A percentile compares a stretch with the other conserved stretches of the same genome.
Conservation (phyloP, 2,797 vertebrate species). For the Malacoraja senta region DNA sequence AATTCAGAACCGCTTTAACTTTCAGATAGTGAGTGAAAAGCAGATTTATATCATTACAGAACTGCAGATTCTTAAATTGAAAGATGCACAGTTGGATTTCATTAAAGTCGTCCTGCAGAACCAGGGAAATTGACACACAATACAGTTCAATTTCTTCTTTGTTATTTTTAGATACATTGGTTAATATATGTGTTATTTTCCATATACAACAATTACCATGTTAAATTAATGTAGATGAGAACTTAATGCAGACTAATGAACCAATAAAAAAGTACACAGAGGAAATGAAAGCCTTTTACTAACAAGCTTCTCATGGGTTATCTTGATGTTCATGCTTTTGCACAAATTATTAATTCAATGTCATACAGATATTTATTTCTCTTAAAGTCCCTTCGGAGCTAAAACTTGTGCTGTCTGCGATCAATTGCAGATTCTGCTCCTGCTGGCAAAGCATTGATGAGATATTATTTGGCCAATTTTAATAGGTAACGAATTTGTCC, state of each 20-base stretch:
- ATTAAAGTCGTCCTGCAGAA: background rate
- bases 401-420: background rate
- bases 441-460: background rate
- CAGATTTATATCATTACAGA: background rate
- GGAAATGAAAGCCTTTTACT: background rate
- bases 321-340: background rate
- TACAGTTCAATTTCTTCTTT: background rate
- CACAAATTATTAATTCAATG: background rate
- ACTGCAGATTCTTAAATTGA: background rate
- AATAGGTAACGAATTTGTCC: background rate
- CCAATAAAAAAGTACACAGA: background rate
- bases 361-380: background rate
- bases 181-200: constrained; percentile 2
- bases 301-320: background rate
- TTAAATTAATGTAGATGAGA: background rate
- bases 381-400: background rate
- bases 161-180: background rate
- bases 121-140: background rate
- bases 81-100: background rate
- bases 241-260: background rate
- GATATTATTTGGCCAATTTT: background rate
- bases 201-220: background rate
- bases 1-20: background rate
- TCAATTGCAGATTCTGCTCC: background rate
- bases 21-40: background rate